Evolutionary conservation across 2,888 invertebrate species (phyloP).

Genomic region (Nineta flava): DNA sequence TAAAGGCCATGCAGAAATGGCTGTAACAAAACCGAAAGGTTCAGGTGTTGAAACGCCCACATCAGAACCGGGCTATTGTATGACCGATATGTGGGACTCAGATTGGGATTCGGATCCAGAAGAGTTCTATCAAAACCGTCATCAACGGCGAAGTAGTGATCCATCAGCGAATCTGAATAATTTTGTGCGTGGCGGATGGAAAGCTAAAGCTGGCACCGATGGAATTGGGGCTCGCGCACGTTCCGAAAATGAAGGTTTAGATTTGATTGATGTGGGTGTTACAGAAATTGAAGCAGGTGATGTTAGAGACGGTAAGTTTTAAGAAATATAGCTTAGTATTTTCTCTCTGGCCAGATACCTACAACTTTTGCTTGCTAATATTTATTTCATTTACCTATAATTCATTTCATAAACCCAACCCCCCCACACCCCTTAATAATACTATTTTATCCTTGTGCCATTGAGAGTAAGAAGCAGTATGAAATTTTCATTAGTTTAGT

Average conservation of each 20-base stretch:
- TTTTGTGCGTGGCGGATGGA: slow-evolving; percentile 71
- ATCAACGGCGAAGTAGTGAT: slow-evolving; percentile 73
- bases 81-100: slow-evolving; percentile 76
- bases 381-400: not conserved
- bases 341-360: not conserved
- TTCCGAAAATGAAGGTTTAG: slow-evolving; percentile 85
- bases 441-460: not conserved
- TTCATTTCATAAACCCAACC: not conserved
- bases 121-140: slow-evolving; percentile 26
- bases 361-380: not conserved
- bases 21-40: slow-evolving; percentile 80
- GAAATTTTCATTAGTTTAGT: not conserved
- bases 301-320: slow-evolving; percentile 65
- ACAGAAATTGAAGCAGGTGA: slow-evolving; percentile 91
- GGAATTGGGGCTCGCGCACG: slow-evolving; percentile 43
- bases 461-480: slow-evolving; percentile 6
- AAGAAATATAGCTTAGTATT: no score
- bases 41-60: slow-evolving; percentile 91
- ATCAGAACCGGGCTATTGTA: slow-evolving; percentile 71
- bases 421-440: not conserved
- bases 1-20: slow-evolving; percentile 96
- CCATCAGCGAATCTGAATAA: slow-evolving; percentile 81
- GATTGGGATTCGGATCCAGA: slow-evolving; percentile 82
- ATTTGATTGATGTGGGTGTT: slow-evolving; percentile 65
- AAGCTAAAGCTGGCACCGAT: slow-evolving; percentile 48